Evolutionary conservation across 2,797 vertebrate genomes (phyloP), one percentile per base, ranked within the genome.

Genomic region (Tarsius wallacei): DNA sequence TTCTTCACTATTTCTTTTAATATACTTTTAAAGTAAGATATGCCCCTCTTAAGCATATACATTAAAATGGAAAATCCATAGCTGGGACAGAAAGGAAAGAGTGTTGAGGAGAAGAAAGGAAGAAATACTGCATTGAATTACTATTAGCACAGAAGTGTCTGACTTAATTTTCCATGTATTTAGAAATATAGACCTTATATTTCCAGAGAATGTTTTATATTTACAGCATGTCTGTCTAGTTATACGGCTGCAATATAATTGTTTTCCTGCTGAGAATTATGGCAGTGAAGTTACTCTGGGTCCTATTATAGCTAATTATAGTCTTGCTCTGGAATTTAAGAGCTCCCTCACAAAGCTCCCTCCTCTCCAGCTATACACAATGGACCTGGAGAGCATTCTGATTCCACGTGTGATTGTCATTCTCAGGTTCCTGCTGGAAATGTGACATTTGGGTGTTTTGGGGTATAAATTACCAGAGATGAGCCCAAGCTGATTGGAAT

Each of bases 181-280:
- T 98, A 98, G 98, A 98, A 98, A 98, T 98, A 98, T 91, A 89
- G 77, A 97, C 73, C 95, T 96, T 98, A 97, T 98, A 98, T 98
- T 99, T 98, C 98, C 98, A 97, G 97, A 98, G 97, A 97, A 98
- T 98, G 97, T 98, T 99, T 98, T 99, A 98, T 99, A 99, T 99
- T 99, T 99, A 99, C 98, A 98, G 98, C 96, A 2, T 98, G 98
- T 98, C 98, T 98, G 92, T 98, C 97, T 98, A 97, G 98, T 98
- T 99, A 98, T 97, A 98, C 2, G 97, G 96, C 98, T 97, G 98
- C 98, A 99, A 84, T 98, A 97, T 98, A 98, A 99, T 99, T 98
- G 98, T 99, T 98, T 98, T 98, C 98, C 98, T 98, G 98, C 98
- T 99, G 98, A 98, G 98, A 99, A 98, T 99, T 98, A 99, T 97